Evolutionary conservation across 2,113 vertebrate species (phyloP).

Genomic region (Datnioides undecimradiatus): DNA sequence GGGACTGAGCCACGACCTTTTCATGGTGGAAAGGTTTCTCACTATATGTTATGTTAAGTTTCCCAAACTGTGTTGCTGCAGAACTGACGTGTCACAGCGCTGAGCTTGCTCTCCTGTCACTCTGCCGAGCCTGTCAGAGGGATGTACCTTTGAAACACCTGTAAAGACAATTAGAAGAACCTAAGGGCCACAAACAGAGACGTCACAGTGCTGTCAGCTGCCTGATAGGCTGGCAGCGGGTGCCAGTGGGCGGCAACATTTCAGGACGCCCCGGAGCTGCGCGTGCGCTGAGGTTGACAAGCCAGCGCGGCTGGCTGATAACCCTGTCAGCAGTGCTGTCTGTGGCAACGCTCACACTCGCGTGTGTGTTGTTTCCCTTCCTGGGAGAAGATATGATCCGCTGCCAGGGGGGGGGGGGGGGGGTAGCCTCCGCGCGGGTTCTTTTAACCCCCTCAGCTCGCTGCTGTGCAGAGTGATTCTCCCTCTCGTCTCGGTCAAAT

Average conservation of each 20-base stretch:
- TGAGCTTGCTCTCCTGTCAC: not conserved
- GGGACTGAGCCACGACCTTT: not conserved
- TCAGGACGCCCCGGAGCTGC: conserved; percentile 9
- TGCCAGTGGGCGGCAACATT: not conserved
- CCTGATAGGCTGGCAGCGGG: not conserved
- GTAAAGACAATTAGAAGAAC: conserved; percentile 10
- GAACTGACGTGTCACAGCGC: not conserved
- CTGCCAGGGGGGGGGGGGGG: conserved; percentile 28
- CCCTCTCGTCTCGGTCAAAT: conserved; percentile 23
- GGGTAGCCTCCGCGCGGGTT: not conserved
- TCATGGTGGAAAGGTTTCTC: not conserved
- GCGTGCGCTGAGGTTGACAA: conserved; percentile 10
- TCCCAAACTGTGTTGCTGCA: not conserved
- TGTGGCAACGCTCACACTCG: conserved; percentile 5
- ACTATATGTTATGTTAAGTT: not conserved
- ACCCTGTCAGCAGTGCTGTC: conserved; percentile 9
- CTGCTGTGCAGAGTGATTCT: not conserved
- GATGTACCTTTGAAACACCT: not conserved
- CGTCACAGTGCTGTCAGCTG: not conserved
- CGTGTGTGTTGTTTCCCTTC: not conserved
- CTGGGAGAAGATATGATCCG: conserved; percentile 38
- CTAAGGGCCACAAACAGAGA: not conserved
- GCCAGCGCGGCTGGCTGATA: conserved; percentile 23
- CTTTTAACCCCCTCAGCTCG: conserved; percentile 16
- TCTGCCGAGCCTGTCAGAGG: not conserved